Conservation (phyloP, 2,888 invertebrate genomes). For the Alitta virens region DNA sequence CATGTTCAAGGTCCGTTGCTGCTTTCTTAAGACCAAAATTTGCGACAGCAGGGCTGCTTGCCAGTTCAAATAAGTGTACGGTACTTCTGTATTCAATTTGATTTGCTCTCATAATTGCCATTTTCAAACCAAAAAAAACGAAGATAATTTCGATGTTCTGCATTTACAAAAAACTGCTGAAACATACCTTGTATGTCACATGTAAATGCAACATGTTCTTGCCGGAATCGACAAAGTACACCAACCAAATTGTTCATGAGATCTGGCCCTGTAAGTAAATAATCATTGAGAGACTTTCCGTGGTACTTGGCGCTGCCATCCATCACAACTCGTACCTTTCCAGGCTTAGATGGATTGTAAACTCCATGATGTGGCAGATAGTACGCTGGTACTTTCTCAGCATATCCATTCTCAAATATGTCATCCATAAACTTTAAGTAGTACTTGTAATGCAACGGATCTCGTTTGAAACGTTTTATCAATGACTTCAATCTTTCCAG, state of each 20-base stretch:
- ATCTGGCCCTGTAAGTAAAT: slow-evolving; percentile 22
- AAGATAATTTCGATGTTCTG: no score
- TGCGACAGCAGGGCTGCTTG: slow-evolving; percentile 9
- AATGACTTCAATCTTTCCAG: neutral
- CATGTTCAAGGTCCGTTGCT: neutral
- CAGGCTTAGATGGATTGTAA: slow-evolving; percentile 17
- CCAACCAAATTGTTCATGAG: slow-evolving; percentile 19
- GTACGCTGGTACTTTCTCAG: slow-evolving; percentile 10
- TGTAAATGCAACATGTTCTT: slow-evolving; percentile 22
- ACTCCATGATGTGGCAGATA: slow-evolving; percentile 20
- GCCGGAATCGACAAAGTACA: slow-evolving; percentile 18
- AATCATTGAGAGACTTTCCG: slow-evolving; percentile 22
- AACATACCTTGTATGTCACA: slow-evolving; percentile 27
- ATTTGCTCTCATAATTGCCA: slow-evolving; percentile 1
- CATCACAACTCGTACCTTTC: slow-evolving; percentile 22
- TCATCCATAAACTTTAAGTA: slow-evolving; percentile 6
- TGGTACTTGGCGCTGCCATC: slow-evolving; percentile 21
- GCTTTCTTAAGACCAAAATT: slow-evolving; percentile 15
- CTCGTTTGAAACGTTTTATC: neutral
- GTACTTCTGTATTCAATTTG: slow-evolving; percentile 13
- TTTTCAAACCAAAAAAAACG: no score
- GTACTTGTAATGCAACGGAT: neutral
- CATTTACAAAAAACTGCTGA: no score
- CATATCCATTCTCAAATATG: neutral
- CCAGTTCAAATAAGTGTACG: slow-evolving; percentile 14